These are phyloP conservation scores for Amphipyra berbera DNA, from an alignment of 2,888 invertebrate species.

Conservation along the genomic window DNA sequence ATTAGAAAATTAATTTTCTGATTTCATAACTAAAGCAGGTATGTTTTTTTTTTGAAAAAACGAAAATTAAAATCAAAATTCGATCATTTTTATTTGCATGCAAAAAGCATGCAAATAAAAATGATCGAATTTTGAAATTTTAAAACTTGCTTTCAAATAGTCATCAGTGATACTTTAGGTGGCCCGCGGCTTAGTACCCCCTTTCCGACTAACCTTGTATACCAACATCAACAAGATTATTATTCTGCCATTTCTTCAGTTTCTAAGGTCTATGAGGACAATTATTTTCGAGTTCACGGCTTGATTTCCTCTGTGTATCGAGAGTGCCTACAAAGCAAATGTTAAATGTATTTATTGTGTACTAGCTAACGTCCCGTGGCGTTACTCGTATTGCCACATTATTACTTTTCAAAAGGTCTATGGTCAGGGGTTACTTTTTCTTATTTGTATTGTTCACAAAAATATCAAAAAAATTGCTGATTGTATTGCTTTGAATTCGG, in stretches of 20 bases:
- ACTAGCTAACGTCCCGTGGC: constrained; percentile 40
- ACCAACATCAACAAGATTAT: background rate
- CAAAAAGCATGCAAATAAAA: no score
- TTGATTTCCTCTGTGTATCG: constrained; percentile 70
- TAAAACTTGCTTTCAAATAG: no score
- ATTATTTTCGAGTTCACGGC: constrained; percentile 38
- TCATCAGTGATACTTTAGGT: no score
- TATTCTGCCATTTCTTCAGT: background rate
- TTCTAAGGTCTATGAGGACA: constrained; percentile 22
- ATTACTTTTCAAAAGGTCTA: constrained; percentile 34
- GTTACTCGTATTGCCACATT: constrained; percentile 16
- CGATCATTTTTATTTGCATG: no score
- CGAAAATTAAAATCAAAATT: no score
- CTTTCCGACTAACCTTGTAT: no score
- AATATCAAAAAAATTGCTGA: background rate
- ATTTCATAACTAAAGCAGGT: no score
- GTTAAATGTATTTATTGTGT: constrained; percentile 60
- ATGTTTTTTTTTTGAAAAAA: no score
- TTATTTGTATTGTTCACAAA: background rate
- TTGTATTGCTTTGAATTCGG: no score
- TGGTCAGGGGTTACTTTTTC: constrained; percentile 18
- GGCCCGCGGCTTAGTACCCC: no score
- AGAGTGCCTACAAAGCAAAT: constrained; percentile 44
- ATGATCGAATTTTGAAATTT: no score
- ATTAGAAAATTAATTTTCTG: no score